Evolutionary conservation across 2,113 vertebrate genomes (phyloP), one percentile per base, ranked within the genome.

Genomic region (Carettochelys insculpta): DNA sequence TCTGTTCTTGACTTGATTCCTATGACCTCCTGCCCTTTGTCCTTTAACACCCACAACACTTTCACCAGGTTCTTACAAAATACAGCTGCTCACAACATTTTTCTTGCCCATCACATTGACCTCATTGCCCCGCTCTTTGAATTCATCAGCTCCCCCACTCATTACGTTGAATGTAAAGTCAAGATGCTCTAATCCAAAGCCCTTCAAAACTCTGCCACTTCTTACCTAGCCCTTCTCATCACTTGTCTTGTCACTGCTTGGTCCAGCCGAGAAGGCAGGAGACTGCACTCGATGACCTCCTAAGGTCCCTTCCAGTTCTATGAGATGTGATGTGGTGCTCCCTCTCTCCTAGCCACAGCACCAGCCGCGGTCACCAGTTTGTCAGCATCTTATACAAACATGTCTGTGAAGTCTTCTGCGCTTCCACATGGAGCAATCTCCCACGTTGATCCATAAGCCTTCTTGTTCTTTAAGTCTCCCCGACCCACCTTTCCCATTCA

Each of bases 91-190:
- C 89, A 78, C 68, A 88, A 38, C 19, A 80, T 80, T 80, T 87
- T 93, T 34, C n/a, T 90, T 85, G 65, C 34, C 20, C 58, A 58
- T 83, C 84, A 83, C 92, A 91, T 82, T 93, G 92, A 80, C 17
- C 17, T 17, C 43, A 5, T 58, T 53, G 34, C 77, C 22, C 61
- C 45, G n/a, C n/a, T 43, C 91, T 73, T 38, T 54, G 54, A 38
- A 12, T 25, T 83, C 54, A 38, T 51, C 22, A 48, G 77, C 65
- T 83, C 34, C 45, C 51, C 54, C 76, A 45, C 83, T 65, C 80
- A 65, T 95, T 91, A 43, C 27, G 16, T 14, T n/a, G 27, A 19
- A 92, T 80, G n/a, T n/a, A n/a, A n/a, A n/a, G n/a, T 54, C 90
- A 90, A 87, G 14, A 47, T 89, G 65, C 90, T 82, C 47, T 47